Evolutionary conservation across 2,113 vertebrate species (phyloP).

Genomic region (Tragelaphus buxtoni): DNA sequence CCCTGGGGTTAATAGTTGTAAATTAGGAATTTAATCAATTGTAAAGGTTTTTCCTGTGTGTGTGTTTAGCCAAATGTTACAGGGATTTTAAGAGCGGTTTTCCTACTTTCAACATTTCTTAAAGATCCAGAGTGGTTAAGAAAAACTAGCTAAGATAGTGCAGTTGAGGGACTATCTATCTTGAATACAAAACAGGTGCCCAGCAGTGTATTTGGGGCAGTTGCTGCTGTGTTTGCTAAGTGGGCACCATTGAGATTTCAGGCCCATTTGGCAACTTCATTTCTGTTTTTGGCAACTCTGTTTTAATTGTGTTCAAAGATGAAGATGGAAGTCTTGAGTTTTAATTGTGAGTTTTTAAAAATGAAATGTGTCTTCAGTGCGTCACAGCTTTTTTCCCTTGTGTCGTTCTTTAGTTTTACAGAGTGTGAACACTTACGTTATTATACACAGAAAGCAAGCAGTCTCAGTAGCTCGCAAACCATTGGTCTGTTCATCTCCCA

Average conservation of each 20-base stretch:
- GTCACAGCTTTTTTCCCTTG: neutral
- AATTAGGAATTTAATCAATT: slow-evolving; percentile 2
- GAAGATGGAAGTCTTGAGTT: neutral
- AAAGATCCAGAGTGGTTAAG: slow-evolving; percentile 7
- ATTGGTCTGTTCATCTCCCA: neutral
- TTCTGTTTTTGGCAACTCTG: neutral
- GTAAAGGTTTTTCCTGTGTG: neutral
- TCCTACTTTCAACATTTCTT: slow-evolving; percentile 23
- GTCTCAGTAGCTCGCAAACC: neutral
- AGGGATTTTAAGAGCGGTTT: slow-evolving; percentile 40
- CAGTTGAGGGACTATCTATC: neutral
- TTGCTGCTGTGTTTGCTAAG: neutral
- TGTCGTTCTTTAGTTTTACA: neutral
- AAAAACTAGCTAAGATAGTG: neutral
- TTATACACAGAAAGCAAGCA: neutral
- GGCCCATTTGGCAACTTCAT: neutral
- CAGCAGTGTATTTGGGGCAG: slow-evolving; percentile 31
- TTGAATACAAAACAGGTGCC: neutral
- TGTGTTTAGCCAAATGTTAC: slow-evolving; percentile 18
- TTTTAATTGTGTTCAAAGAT: slow-evolving; percentile 26
- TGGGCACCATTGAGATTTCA: neutral
- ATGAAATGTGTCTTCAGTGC: neutral
- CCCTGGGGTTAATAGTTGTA: neutral
- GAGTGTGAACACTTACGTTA: neutral
- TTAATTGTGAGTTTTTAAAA: slow-evolving; percentile 7